phyloP scores from a whole-genome alignment of 2,888 invertebrate genomes.

The Tetranychus piercei region DNA sequence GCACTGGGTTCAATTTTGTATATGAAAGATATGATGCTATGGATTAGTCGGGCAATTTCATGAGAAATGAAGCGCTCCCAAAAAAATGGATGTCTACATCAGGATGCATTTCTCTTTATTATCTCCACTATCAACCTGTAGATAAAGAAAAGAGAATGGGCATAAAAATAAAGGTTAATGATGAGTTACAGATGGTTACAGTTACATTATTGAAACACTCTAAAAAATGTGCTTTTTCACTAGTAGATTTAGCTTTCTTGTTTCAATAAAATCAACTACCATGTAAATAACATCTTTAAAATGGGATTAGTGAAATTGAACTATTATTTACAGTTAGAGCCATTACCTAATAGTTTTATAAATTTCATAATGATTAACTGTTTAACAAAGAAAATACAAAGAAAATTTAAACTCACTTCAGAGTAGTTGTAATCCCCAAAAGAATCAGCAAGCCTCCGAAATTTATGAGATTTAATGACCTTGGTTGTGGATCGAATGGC shows the following conservation, averaged over 20 bases:
- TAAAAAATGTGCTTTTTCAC: neutral
- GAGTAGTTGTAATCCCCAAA: constrained; percentile 5
- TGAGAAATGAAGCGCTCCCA: neutral
- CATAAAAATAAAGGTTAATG: neutral
- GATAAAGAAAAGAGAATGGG: neutral
- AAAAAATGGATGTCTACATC: neutral
- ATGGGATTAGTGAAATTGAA: no score
- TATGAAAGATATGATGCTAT: neutral
- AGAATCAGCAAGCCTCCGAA: constrained; percentile 4
- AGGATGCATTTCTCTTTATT: neutral
- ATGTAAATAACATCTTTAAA: no score
- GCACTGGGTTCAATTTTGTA: neutral
- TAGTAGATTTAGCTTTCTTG: no score
- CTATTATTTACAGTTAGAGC: no score
- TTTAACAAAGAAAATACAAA: neutral
- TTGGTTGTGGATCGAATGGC: constrained; percentile 9
- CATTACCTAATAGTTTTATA: no score
- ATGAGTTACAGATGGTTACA: neutral
- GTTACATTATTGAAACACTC: neutral
- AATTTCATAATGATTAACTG: neutral
- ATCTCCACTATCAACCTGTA: neutral
- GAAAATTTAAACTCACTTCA: neutral
- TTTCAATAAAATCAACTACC: no score
- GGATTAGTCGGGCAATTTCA: neutral
- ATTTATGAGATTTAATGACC: neutral